A percentile compares a stretch with the other conserved stretches of the same genome.
Evolutionary conservation across 2,888 invertebrate genomes (phyloP).

Genomic region (Tipula unca): DNA sequence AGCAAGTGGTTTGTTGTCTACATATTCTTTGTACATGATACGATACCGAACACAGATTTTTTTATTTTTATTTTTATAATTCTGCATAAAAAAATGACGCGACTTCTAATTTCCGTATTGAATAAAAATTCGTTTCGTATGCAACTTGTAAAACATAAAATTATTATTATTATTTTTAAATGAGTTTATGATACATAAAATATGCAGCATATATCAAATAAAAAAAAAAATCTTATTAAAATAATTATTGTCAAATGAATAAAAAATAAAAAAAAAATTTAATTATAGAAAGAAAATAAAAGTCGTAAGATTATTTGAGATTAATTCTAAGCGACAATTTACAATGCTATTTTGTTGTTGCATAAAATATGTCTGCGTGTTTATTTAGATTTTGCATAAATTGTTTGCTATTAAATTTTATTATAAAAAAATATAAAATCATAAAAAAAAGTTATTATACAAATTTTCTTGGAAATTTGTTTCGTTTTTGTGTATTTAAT

Average conservation of each 20-base stretch:
- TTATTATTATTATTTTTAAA: not conserved
- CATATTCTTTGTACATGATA: not conserved
- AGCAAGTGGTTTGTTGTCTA: not conserved
- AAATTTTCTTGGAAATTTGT: slow-evolving; percentile 3
- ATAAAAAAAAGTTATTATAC: not conserved
- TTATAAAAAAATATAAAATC: not conserved
- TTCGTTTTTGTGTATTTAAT: not conserved
- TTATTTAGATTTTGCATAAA: slow-evolving; percentile 8
- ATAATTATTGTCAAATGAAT: slow-evolving; percentile 14
- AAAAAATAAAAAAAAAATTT: not conserved
- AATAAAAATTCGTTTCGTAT: slow-evolving; percentile 3
- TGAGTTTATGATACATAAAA: not conserved
- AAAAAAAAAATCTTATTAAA: not conserved
- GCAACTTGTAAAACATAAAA: not conserved
- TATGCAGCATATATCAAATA: not conserved
- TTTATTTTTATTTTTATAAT: not conserved
- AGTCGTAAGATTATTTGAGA: not conserved
- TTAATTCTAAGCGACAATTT: not conserved
- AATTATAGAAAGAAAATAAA: slow-evolving; percentile 4
- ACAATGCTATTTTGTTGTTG: not conserved
- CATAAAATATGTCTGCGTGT: not conserved
- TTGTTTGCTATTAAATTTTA: slow-evolving; percentile 14
- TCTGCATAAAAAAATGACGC: not conserved
- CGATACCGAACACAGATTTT: not conserved
- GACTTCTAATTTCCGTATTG: not conserved